These are phyloP conservation scores for Corythoichthys haematopterus DNA, from an alignment of 2,113 vertebrate genomes.

Conservation along the genomic window DNA sequence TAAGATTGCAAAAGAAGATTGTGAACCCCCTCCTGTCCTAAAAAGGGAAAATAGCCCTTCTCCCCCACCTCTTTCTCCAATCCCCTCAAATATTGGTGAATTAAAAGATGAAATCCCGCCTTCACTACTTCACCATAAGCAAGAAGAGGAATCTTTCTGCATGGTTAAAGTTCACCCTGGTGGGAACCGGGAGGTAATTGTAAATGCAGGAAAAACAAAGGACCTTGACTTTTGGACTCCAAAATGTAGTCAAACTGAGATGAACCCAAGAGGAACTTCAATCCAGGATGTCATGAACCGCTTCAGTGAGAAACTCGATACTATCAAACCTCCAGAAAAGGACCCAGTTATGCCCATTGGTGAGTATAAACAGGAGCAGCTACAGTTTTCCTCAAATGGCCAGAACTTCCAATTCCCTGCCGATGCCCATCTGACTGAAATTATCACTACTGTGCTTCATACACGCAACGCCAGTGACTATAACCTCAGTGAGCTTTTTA, in stretches of 20 bases:
- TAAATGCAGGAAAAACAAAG: slow-evolving; percentile 11
- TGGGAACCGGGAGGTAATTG: slow-evolving; percentile 9
- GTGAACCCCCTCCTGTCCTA: slow-evolving; percentile 40
- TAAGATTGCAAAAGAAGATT: slow-evolving; percentile 39
- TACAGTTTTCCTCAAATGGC: slow-evolving; percentile 53
- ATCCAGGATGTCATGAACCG: slow-evolving; percentile 85
- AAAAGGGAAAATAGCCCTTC: slow-evolving; percentile 77
- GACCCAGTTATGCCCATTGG: slow-evolving; percentile 54
- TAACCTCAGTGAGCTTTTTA: slow-evolving; percentile 85
- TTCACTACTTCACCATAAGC: slow-evolving; percentile 76
- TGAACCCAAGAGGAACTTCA: slow-evolving; percentile 69
- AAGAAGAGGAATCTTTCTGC: slow-evolving; percentile 42
- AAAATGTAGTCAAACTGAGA: slow-evolving; percentile 54
- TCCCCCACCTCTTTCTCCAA: slow-evolving; percentile 84
- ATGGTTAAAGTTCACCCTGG: slow-evolving; percentile 10
- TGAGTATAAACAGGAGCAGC: slow-evolving; percentile 68
- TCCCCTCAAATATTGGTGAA: slow-evolving; percentile 73
- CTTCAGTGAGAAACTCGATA: slow-evolving; percentile 87
- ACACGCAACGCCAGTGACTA: slow-evolving; percentile 80
- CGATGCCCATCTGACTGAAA: slow-evolving; percentile 80
- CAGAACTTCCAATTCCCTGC: slow-evolving; percentile 70
- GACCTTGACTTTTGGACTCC: slow-evolving; percentile 30
- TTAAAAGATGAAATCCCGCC: slow-evolving; percentile 76
- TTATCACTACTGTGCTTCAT: slow-evolving; percentile 86
- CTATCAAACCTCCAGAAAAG: slow-evolving; percentile 79